phyloP scores from a whole-genome alignment of 1,140 invertebrate genomes.

The Monomorium pharaonis region DNA sequence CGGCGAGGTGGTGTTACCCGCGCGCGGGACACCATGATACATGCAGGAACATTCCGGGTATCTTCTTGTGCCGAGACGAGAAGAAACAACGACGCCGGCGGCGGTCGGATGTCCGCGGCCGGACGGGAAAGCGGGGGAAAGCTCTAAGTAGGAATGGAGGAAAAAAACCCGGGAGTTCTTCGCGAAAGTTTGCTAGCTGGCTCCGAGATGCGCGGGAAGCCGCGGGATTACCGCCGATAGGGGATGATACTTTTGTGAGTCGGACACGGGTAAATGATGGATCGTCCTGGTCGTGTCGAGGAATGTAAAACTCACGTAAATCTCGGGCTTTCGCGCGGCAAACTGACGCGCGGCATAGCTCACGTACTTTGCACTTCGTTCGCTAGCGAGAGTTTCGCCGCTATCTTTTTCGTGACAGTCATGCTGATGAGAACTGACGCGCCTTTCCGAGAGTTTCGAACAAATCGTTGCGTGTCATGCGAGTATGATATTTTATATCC shows the following conservation, averaged over 20 bases:
- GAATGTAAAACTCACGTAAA: constrained; percentile 82
- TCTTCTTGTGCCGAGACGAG: constrained; percentile 25
- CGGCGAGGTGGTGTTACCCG: constrained; percentile 41
- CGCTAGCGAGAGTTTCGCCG: constrained; percentile 38
- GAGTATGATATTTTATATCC: background rate
- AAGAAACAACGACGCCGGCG: background rate
- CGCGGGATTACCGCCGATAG: constrained; percentile 75
- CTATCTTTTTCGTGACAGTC: constrained; percentile 54
- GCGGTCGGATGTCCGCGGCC: constrained; percentile 5
- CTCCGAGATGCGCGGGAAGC: constrained; percentile 70
- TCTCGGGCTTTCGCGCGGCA: constrained; percentile 71
- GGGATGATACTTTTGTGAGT: constrained; percentile 79
- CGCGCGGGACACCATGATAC: constrained; percentile 67
- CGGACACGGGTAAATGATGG: constrained; percentile 83
- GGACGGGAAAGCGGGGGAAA: constrained; percentile 18
- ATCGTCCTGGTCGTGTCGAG: constrained; percentile 72
- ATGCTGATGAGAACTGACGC: constrained; percentile 45
- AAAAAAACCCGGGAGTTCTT: constrained; percentile 70
- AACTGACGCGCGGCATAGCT: constrained; percentile 50
- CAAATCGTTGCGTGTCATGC: background rate
- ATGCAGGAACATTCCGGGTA: constrained; percentile 71
- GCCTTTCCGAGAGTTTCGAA: constrained; percentile 9
- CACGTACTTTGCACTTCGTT: constrained; percentile 70
- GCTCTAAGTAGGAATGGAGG: background rate
- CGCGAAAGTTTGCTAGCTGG: constrained; percentile 73